phyloP scores from a whole-genome alignment of 1,140 invertebrate species.

The Stegodyphus mimosarum region DNA sequence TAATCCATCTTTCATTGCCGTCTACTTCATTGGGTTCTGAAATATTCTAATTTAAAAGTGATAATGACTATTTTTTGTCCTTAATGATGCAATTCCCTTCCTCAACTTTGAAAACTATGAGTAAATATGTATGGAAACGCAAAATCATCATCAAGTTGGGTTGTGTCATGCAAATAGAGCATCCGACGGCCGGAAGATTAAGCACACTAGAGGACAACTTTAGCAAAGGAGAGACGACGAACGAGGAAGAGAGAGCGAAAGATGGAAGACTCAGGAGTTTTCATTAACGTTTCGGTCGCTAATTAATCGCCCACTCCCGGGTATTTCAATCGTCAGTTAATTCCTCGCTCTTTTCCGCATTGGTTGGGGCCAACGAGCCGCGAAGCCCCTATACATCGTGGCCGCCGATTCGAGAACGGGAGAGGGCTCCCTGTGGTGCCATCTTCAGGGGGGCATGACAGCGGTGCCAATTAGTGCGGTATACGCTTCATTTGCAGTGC shows the following conservation, averaged over 20 bases:
- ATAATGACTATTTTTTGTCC: too few species aligned
- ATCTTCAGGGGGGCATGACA: constrained; percentile 20
- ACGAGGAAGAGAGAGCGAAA: not conserved
- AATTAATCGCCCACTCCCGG: constrained; percentile 28
- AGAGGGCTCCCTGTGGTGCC: constrained; percentile 8
- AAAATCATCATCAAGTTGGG: too few species aligned
- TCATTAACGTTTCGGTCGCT: constrained; percentile 21
- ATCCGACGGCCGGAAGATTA: too few species aligned
- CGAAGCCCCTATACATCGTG: constrained; percentile 13
- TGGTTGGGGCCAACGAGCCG: constrained; percentile 24
- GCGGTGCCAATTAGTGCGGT: constrained; percentile 3
- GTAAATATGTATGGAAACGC: too few species aligned
- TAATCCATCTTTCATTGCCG: too few species aligned
- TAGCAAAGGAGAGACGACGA: not conserved
- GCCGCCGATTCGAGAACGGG: constrained; percentile 13
- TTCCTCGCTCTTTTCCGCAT: constrained; percentile 31
- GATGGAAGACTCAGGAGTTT: not conserved
- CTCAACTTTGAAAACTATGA: too few species aligned
- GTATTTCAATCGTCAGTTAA: constrained; percentile 34
- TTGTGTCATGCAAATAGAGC: too few species aligned
- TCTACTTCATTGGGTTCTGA: too few species aligned
- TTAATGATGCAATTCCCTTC: too few species aligned
- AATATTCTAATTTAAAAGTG: too few species aligned
- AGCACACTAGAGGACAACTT: too few species aligned
- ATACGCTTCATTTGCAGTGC: constrained; percentile 18